Percentiles rank a stretch among this genome's conserved stretches.
Conservation (phyloP, 2,797 vertebrate genomes). For the Monodelphis domestica region DNA sequence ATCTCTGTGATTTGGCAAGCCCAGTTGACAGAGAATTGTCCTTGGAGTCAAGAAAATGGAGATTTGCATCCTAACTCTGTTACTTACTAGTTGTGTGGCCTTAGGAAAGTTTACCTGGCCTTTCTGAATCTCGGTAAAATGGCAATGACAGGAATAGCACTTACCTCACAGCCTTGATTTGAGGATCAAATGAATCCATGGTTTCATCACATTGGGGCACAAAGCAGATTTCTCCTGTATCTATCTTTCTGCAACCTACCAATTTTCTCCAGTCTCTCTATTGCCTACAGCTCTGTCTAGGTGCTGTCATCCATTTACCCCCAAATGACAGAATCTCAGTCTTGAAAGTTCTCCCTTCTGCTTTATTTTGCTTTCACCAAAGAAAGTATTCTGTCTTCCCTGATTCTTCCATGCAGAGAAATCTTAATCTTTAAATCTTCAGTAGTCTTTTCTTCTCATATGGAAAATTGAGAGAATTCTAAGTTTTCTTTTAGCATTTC, state of each 20-base stretch:
- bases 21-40: neutral
- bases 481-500: neutral
- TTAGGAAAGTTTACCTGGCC: neutral
- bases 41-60: neutral
- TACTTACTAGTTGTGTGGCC: neutral
- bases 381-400: neutral
- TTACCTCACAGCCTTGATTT: neutral
- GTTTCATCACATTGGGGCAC: neutral
- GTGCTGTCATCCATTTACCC: neutral
- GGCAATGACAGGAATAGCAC: neutral
- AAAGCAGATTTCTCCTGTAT: neutral
- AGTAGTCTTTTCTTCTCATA: neutral
- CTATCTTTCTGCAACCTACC: neutral
- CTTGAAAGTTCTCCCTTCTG: neutral
- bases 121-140: neutral
- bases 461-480: neutral
- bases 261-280: neutral
- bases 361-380: neutral
- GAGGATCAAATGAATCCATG: neutral
- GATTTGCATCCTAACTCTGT: neutral
- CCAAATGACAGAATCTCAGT: neutral
- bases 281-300: neutral
- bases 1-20: conserved; percentile 52
- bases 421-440: neutral
- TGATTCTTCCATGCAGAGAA: neutral